Evolutionary conservation across 1,140 invertebrate genomes (phyloP).

Genomic region (Drosophila ficusphila): DNA sequence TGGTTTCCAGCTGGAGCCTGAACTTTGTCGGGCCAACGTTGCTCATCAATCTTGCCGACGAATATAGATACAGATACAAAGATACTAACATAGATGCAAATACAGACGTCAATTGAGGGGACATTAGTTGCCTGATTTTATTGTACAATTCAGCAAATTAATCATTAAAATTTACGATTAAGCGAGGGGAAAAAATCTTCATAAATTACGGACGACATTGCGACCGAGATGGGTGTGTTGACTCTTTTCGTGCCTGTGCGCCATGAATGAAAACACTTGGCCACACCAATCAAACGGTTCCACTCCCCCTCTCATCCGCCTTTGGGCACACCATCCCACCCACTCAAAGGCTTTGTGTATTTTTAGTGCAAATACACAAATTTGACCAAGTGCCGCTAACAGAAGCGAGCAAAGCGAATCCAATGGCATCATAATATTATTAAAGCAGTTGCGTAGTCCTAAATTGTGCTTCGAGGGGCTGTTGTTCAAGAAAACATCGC

Average conservation of each 20-base stretch:
- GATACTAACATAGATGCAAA: slow-evolving; percentile 3
- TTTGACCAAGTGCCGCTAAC: slow-evolving; percentile 55
- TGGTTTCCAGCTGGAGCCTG: slow-evolving; percentile 28
- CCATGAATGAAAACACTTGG: slow-evolving; percentile 76
- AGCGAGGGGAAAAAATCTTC: slow-evolving; percentile 49
- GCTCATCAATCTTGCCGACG: slow-evolving; percentile 67
- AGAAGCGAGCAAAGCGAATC: slow-evolving; percentile 19
- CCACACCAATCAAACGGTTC: slow-evolving; percentile 54
- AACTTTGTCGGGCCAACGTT: slow-evolving; percentile 7
- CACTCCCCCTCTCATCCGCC: not conserved
- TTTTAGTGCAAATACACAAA: slow-evolving; percentile 75
- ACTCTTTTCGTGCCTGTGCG: slow-evolving; percentile 55
- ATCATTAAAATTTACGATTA: slow-evolving; percentile 70
- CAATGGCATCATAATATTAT: slow-evolving; percentile 74
- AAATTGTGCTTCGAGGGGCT: slow-evolving; percentile 3
- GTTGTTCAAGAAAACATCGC: slow-evolving; percentile 4
- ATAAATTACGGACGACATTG: slow-evolving; percentile 57
- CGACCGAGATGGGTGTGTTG: slow-evolving; percentile 46
- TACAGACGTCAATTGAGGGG: slow-evolving; percentile 5
- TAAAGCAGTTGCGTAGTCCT: slow-evolving; percentile 31
- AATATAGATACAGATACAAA: slow-evolving; percentile 5
- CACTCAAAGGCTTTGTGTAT: slow-evolving; percentile 55
- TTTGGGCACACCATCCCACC: not conserved
- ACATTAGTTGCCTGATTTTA: slow-evolving; percentile 41
- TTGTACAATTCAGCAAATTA: slow-evolving; percentile 52